Conservation (phyloP, 1,140 invertebrate species). For the Magallana angulata region DNA sequence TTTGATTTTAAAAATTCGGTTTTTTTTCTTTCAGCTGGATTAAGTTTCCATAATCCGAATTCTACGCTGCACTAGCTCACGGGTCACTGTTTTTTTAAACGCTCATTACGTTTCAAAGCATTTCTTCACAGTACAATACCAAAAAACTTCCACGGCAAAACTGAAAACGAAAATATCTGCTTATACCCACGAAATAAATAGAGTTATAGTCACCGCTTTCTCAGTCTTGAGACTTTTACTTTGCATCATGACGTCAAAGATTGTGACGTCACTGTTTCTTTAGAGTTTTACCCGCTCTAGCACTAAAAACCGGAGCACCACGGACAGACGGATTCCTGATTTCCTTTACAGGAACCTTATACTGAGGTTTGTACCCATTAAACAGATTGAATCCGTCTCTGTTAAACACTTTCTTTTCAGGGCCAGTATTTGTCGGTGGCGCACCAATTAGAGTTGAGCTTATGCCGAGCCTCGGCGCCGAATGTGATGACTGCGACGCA, state of each 20-base stretch:
- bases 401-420: neutral
- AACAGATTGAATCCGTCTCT: constrained; percentile 3
- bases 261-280: neutral
- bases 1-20: too few species aligned
- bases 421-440: neutral
- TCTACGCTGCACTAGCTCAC: too few species aligned
- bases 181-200: too few species aligned
- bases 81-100: too few species aligned
- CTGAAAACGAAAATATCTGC: too few species aligned
- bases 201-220: too few species aligned
- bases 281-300: neutral
- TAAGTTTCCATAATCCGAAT: too few species aligned
- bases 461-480: neutral
- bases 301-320: neutral
- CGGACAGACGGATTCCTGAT: neutral
- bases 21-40: too few species aligned
- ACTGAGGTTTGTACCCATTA: neutral
- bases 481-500: neutral
- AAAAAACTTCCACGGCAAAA: too few species aligned
- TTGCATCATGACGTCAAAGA: neutral
- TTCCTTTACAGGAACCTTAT: neutral
- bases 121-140: too few species aligned
- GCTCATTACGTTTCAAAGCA: too few species aligned
- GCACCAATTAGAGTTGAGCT: neutral
- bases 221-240: neutral